Conservation (phyloP, 1,140 invertebrate species). For the Medauroidea extradentata region DNA sequence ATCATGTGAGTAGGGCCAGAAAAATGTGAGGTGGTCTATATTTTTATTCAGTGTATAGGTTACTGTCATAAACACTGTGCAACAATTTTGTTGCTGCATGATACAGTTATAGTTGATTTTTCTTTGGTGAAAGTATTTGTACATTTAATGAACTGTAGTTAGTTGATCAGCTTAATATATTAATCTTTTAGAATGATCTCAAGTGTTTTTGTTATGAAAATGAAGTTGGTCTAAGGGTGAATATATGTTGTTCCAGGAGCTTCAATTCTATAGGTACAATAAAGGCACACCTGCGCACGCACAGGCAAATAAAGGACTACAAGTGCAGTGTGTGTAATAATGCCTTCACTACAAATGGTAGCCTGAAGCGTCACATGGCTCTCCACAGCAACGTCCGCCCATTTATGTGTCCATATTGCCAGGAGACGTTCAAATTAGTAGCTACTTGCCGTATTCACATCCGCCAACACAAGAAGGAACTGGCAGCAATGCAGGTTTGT, state of each 20-base stretch:
- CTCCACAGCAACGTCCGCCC: conserved; percentile 58
- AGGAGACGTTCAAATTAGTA: conserved; percentile 64
- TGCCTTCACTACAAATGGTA: conserved; percentile 58
- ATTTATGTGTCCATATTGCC: conserved; percentile 68
- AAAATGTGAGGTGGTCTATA: too few relatives aligned
- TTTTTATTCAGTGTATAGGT: too few relatives aligned
- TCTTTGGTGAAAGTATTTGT: too few relatives aligned
- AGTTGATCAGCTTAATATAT: neutral
- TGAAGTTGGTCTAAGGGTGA: conserved; percentile 5
- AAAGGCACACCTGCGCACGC: conserved; percentile 57
- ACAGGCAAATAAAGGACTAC: conserved; percentile 46
- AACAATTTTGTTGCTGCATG: too few relatives aligned
- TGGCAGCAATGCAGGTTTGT: conserved; percentile 32
- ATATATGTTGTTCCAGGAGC: conserved; percentile 28
- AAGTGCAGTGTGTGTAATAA: conserved; percentile 46
- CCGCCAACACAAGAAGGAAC: conserved; percentile 59
- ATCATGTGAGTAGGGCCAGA: too few relatives aligned
- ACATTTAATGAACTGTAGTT: neutral
- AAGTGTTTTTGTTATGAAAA: neutral
- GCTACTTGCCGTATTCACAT: conserved; percentile 67
- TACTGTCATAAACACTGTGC: too few relatives aligned
- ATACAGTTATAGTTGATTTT: too few relatives aligned
- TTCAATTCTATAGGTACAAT: conserved; percentile 61
- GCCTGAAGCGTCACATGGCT: conserved; percentile 53
- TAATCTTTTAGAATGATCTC: neutral